Conservation (phyloP, 2,888 invertebrate species). For the Phengaris alcon region DNA sequence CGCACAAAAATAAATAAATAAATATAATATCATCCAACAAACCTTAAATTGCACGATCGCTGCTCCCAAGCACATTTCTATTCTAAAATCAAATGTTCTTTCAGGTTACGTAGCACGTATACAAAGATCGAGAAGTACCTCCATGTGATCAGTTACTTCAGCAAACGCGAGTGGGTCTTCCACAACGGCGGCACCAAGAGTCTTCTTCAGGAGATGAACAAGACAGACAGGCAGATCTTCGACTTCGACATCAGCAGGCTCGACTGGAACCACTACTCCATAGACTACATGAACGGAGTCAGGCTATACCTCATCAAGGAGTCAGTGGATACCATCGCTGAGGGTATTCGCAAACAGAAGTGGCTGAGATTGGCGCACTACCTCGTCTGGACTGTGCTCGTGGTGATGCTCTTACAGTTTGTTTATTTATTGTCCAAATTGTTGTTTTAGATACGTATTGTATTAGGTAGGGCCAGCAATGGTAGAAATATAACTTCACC, state of each 20-base stretch:
- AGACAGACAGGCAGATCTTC: conserved; percentile 74
- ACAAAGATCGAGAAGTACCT: conserved; percentile 82
- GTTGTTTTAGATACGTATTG: neutral
- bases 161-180: conserved; percentile 82
- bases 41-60: too few species aligned
- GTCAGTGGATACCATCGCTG: conserved; percentile 78
- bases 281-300: conserved; percentile 81
- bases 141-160: conserved; percentile 82
- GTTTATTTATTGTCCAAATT: conserved; percentile 30
- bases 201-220: conserved; percentile 68
- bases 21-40: too few species aligned
- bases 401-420: conserved; percentile 32
- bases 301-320: conserved; percentile 84
- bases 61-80: too few species aligned
- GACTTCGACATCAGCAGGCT: conserved; percentile 80
- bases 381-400: conserved; percentile 1
- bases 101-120: conserved; percentile 83
- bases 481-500: neutral
- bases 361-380: conserved; percentile 37
- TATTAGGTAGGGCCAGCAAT: neutral
- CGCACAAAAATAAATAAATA: too few species aligned
- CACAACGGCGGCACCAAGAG: conserved; percentile 70
- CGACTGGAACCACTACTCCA: conserved; percentile 82
- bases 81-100: conserved; percentile 30
- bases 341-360: conserved; percentile 64